Base-by-base conservation (phyloP, 2,797 vertebrate species). In the Gambelia wislizenii region DNA sequence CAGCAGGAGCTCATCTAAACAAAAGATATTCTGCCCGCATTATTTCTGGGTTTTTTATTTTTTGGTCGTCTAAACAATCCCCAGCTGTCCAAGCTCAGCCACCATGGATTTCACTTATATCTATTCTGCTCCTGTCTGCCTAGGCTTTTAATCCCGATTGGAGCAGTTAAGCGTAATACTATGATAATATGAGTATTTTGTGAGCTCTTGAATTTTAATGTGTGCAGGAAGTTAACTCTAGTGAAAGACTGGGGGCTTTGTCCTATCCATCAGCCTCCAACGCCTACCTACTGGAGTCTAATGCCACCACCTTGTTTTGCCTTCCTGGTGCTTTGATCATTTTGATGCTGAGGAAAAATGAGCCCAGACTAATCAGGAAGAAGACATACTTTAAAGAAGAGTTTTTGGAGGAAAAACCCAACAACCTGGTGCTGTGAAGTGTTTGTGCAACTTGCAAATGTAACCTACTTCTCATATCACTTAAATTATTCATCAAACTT, bases 401-500 rank as follows among this genome's bases (percentile, higher is more conserved):
- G 10, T 74, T 90, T 82, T 42, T 59, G 80, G 83, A 61, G 59
- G 78, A 75, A 79, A 89, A 61, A 86, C 18, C 20, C 70, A 64
- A 70, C 14, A 49, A 44, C 72, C 89, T 77, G 74, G 89, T 88
- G 64, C 84, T 83, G 36, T 81, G 85, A 91, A 83, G 72, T 61
- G 0, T 82, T 82, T 89, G 85, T 83, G 91, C 89, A 88, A 89
- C 90, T 93, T 90, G 89, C 92, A 94, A 90, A 93, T 89, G 80
- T 94, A 93, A 92, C 90, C 91, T 88, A 90, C 89, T 96, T 92
- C 76, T 33, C 84, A 64, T 72, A 54, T 86, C 39, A 0, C 90
- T 92, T 95, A 76, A 88, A 92, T 95, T 93, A 96, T 95, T 95
- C 91, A 94, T 92, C 67, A 52, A 47, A 70, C 59, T 5, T 87